These are phyloP conservation scores for Protobothrops flavoviridis DNA, from an alignment of 2,113 vertebrate genomes.

Conservation along the genomic window DNA sequence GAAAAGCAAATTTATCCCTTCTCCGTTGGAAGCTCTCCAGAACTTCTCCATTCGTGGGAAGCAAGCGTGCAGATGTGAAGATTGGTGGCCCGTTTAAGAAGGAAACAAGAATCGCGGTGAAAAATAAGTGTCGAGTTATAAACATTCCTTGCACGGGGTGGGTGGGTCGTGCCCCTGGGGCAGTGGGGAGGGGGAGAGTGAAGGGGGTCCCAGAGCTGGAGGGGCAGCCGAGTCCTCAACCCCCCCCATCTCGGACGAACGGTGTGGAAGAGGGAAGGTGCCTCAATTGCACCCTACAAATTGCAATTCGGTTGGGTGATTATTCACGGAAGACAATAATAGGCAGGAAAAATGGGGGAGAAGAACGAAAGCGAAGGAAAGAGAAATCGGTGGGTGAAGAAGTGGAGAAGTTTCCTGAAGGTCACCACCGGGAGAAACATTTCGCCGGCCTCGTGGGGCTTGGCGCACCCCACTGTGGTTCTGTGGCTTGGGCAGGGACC, in stretches of 20 bases:
- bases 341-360: too few species aligned
- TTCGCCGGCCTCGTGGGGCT: background rate
- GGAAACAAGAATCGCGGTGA: background rate
- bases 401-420: background rate
- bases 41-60: background rate
- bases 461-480: background rate
- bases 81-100: background rate
- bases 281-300: background rate
- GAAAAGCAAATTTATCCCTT: background rate
- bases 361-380: background rate
- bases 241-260: background rate
- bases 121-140: background rate
- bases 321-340: too few species aligned
- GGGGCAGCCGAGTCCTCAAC: too few species aligned
- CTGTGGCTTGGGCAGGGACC: background rate
- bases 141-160: too few species aligned
- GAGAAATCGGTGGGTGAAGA: background rate
- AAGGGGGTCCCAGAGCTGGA: too few species aligned
- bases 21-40: background rate
- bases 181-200: too few species aligned
- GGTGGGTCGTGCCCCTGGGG: background rate
- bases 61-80: background rate
- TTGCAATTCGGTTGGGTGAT: background rate
- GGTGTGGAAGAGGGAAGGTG: background rate
- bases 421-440: background rate